These are phyloP conservation scores for Ferrisia virgata DNA, from an alignment of 2,888 invertebrate genomes.

Conservation along the genomic window DNA sequence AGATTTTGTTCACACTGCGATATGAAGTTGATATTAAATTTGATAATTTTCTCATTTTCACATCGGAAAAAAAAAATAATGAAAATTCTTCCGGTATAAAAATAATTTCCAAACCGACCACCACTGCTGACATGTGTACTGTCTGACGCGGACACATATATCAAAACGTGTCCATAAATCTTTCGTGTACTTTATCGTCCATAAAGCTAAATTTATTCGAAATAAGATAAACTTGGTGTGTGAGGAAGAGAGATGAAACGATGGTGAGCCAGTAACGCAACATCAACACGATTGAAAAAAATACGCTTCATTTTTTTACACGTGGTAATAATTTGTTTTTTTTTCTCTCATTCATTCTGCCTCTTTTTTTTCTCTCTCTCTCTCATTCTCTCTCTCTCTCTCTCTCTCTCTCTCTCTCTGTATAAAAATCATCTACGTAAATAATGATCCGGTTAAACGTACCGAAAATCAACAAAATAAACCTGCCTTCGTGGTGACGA, in stretches of 20 bases:
- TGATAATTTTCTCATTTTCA: no score
- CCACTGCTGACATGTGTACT: background rate
- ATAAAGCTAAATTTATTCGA: background rate
- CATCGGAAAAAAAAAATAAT: no score
- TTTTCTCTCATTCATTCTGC: no score
- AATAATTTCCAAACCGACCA: background rate
- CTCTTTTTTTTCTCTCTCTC: no score
- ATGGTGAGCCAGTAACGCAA: no score
- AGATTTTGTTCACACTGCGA: no score
- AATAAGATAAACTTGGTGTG: background rate
- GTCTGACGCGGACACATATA: background rate
- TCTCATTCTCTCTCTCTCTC: no score
- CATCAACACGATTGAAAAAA: no score
- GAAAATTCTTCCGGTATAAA: background rate
- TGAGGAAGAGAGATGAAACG: background rate
- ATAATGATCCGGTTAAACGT: background rate
- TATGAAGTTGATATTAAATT: no score
- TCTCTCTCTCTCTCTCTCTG: no score
- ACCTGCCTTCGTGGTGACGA: background rate
- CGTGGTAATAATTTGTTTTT: no score
- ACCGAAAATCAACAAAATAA: background rate
- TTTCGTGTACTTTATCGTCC: background rate
- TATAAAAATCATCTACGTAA: background rate
- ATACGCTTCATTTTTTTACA: no score
- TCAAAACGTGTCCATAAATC: background rate